These are phyloP conservation scores for Drosophila demipolita DNA, from an alignment of 2,888 invertebrate species.

Conservation along the genomic window DNA sequence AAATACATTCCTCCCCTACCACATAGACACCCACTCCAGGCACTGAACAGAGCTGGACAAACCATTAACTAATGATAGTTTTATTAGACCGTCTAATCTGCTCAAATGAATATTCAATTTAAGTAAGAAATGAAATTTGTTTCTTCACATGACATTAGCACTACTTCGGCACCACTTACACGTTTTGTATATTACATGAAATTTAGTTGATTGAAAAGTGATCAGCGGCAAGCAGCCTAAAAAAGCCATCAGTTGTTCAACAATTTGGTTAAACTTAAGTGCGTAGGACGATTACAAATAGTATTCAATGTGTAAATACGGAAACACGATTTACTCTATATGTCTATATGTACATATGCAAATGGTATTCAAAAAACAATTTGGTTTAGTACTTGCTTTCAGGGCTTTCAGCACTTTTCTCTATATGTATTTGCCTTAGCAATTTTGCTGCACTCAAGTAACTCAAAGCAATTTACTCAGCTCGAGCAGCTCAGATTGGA, in stretches of 20 bases:
- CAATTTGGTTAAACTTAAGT: background rate
- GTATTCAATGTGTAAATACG: slow-evolving; percentile 11
- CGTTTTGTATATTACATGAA: background rate
- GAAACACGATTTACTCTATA: slow-evolving; percentile 5
- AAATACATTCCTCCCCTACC: background rate
- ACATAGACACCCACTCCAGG: background rate
- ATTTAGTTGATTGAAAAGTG: background rate
- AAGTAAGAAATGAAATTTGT: background rate
- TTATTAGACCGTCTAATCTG: background rate
- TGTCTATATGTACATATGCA: slow-evolving; percentile 17
- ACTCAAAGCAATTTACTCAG: slow-evolving; percentile 59
- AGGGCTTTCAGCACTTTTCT: slow-evolving; percentile 11
- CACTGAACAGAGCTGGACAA: background rate
- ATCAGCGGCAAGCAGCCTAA: background rate
- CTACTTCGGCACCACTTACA: slow-evolving; percentile 3
- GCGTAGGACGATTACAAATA: background rate
- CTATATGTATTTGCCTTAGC: slow-evolving; percentile 55
- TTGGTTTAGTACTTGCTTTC: slow-evolving; percentile 10
- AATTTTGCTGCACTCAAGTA: slow-evolving; percentile 53
- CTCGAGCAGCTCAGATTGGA: background rate
- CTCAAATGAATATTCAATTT: background rate
- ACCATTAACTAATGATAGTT: slow-evolving; percentile 46
- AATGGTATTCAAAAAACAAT: slow-evolving; percentile 17
- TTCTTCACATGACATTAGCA: slow-evolving; percentile 17
- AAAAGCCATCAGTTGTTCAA: background rate